Evolutionary conservation across 2,888 invertebrate species (phyloP).

Genomic region (Acanthoscelides obtectus): DNA sequence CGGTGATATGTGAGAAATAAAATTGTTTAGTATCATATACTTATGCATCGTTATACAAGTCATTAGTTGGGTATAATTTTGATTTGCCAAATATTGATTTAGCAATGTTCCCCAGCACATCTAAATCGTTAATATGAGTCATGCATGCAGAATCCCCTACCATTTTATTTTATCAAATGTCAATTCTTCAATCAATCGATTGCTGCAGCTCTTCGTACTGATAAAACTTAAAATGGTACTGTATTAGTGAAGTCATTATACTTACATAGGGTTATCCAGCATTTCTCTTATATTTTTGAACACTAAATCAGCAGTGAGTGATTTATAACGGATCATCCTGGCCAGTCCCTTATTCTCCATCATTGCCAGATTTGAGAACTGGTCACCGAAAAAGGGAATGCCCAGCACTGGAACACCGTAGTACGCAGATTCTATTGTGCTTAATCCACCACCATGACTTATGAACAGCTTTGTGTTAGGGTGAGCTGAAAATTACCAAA

Average conservation of each 20-base stretch:
- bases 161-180: no score
- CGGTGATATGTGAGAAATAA: no score
- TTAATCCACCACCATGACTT: constrained; percentile 28
- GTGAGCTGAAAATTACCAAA: constrained; percentile 21
- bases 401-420: constrained; percentile 28
- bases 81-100: no score
- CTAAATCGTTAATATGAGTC: no score
- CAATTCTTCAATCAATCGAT: no score
- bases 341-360: constrained; percentile 30
- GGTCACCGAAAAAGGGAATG: constrained; percentile 28
- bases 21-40: no score
- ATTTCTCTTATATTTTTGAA: constrained; percentile 22
- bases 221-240: no score
- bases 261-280: constrained; percentile 26
- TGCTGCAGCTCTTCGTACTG: no score
- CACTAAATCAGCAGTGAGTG: constrained; percentile 25
- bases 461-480: constrained; percentile 30
- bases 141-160: no score
- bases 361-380: constrained; percentile 31
- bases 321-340: constrained; percentile 21
- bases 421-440: constrained; percentile 28
- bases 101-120: no score
- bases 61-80: no score
- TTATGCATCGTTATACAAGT: no score
- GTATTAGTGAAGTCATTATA: not conserved